Conservation (phyloP, 2,888 invertebrate genomes). For the Lomographa bimaculata region DNA sequence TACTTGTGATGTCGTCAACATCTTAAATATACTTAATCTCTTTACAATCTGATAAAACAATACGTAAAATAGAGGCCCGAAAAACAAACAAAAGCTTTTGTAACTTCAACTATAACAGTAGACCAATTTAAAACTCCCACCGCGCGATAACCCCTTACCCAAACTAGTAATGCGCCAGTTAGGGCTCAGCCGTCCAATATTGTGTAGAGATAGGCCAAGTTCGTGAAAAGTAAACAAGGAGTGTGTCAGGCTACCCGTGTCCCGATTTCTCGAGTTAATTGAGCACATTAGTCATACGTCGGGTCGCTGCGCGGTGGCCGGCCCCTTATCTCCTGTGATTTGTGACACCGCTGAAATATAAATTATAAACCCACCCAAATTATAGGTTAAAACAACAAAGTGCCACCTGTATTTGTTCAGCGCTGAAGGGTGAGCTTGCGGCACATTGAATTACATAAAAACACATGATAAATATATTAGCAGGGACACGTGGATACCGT, state of each 20-base stretch:
- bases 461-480: slow-evolving; percentile 1
- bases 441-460: slow-evolving; percentile 11
- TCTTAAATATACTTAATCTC: too few species aligned
- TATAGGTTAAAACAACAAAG: slow-evolving; percentile 50
- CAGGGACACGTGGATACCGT: too few species aligned
- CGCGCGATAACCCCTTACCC: slow-evolving; percentile 20
- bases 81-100: slow-evolving; percentile 11
- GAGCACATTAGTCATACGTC: slow-evolving; percentile 71
- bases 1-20: too few species aligned
- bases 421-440: slow-evolving; percentile 26
- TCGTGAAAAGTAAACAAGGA: slow-evolving; percentile 64
- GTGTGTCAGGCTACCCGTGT: slow-evolving; percentile 31
- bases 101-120: too few species aligned
- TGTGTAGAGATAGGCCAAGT: slow-evolving; percentile 51
- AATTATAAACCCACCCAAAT: slow-evolving; percentile 53
- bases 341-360: slow-evolving; percentile 67
- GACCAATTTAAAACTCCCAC: slow-evolving; percentile 17
- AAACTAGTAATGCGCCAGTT: slow-evolving; percentile 11
- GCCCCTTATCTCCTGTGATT: slow-evolving; percentile 70
- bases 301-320: slow-evolving; percentile 51
- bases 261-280: slow-evolving; percentile 68
- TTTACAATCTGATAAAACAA: too few species aligned
- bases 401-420: slow-evolving; percentile 38
- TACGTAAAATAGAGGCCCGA: slow-evolving; percentile 7
- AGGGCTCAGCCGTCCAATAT: slow-evolving; percentile 44